These are phyloP conservation scores for Grammomys surdaster DNA, from an alignment of 2,113 vertebrate species.

Conservation along the genomic window DNA sequence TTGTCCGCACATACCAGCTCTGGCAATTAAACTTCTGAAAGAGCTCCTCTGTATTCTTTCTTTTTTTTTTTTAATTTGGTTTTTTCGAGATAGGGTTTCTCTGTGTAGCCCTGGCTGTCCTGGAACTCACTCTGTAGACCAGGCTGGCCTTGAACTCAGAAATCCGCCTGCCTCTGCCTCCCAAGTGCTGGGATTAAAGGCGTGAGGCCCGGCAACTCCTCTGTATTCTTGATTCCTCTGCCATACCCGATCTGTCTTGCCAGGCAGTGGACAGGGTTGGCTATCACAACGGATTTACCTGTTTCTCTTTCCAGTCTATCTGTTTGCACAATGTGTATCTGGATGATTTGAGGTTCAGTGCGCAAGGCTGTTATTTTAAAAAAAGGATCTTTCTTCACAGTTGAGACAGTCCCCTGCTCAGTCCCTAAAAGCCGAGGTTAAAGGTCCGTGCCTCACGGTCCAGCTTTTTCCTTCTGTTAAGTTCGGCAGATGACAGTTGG, in stretches of 20 bases:
- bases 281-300: too few species aligned
- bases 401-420: neutral
- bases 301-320: neutral
- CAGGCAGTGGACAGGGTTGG: too few species aligned
- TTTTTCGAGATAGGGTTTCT: too few species aligned
- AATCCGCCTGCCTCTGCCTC: too few species aligned
- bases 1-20: neutral
- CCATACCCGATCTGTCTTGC: neutral
- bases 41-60: too few species aligned
- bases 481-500: neutral
- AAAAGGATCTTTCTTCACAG: neutral
- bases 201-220: too few species aligned
- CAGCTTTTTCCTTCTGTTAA: neutral
- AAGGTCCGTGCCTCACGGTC: neutral
- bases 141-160: too few species aligned
- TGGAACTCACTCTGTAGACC: too few species aligned
- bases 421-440: neutral
- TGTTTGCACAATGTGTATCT: neutral
- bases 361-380: neutral
- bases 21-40: too few species aligned
- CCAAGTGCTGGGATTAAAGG: too few species aligned
- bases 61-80: too few species aligned
- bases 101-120: too few species aligned
- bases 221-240: neutral
- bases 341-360: neutral